A percentile compares a stretch with the other conserved stretches of the same genome.
Conservation (phyloP, 2,113 vertebrate species). For the Microtus montanus region DNA sequence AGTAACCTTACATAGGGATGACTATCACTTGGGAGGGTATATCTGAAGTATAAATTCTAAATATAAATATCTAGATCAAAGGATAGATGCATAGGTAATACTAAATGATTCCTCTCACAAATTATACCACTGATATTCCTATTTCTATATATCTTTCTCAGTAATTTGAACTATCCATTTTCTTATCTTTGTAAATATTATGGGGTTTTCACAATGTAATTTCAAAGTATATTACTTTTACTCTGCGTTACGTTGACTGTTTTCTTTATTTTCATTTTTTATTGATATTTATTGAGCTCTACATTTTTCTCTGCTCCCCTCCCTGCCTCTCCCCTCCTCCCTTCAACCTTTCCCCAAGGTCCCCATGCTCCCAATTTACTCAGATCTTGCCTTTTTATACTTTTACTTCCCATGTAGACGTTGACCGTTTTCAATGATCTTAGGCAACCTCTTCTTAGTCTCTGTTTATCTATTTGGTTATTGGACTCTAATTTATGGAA, state of each 20-base stretch:
- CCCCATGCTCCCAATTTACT: too few relatives aligned
- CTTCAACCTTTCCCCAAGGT: too few relatives aligned
- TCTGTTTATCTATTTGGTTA: constrained; percentile 21
- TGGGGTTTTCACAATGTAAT: not conserved
- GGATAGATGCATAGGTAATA: not conserved
- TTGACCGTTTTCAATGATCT: constrained; percentile 34
- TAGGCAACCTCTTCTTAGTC: not conserved
- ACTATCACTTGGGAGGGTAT: not conserved
- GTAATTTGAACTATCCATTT: not conserved
- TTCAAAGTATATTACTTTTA: constrained; percentile 29
- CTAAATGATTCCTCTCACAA: constrained; percentile 5
- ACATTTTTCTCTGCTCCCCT: too few relatives aligned
- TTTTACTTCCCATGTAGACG: too few relatives aligned
- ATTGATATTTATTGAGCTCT: too few relatives aligned
- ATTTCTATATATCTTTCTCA: constrained; percentile 19
- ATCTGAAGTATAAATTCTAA: constrained; percentile 47
- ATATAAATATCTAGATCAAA: constrained; percentile 2
- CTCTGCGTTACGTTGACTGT: not conserved
- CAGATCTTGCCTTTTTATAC: too few relatives aligned
- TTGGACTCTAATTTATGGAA: constrained; percentile 11
- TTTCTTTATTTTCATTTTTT: too few relatives aligned
- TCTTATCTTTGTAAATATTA: constrained; percentile 24
- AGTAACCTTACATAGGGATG: constrained; percentile 9
- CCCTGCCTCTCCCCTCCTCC: too few relatives aligned
- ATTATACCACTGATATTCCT: not conserved